Evolutionary conservation across 2,797 vertebrate species (phyloP).

Genomic region (Chiloscyllium punctatum): DNA sequence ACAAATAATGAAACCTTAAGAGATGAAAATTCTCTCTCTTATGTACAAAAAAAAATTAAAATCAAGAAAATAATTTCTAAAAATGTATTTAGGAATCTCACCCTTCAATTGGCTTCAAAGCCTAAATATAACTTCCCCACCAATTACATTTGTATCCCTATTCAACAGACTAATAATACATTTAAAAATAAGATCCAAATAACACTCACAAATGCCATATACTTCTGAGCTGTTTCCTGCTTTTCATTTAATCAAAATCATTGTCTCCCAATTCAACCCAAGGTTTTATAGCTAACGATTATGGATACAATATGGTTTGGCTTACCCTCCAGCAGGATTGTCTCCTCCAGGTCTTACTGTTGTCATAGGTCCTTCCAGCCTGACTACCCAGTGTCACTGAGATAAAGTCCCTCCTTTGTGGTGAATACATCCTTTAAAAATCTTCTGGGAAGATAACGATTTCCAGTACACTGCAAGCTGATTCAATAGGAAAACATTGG

Average conservation of each 20-base stretch:
- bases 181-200: neutral
- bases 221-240: neutral
- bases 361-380: slow-evolving; percentile 59
- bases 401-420: slow-evolving; percentile 71
- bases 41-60: neutral
- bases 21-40: no score
- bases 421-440: slow-evolving; percentile 61
- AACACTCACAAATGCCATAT: neutral
- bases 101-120: neutral
- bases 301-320: neutral
- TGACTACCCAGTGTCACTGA: slow-evolving; percentile 66
- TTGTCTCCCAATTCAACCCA: neutral
- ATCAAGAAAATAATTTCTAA: neutral
- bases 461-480: neutral
- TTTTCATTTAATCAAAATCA: neutral
- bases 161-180: neutral
- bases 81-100: neutral
- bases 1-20: neutral
- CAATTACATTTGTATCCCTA: neutral
- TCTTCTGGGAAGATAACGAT: slow-evolving; percentile 38
- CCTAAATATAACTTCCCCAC: neutral
- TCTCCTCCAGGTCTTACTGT: slow-evolving; percentile 74
- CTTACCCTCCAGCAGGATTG: slow-evolving; percentile 84
- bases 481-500: neutral
- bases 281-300: neutral